A percentile compares a stretch with the other conserved stretches of the same genome.
These are phyloP conservation scores for Ornithorhynchus anatinus DNA, from an alignment of 2,113 vertebrate genomes.

Conservation along the genomic window DNA sequence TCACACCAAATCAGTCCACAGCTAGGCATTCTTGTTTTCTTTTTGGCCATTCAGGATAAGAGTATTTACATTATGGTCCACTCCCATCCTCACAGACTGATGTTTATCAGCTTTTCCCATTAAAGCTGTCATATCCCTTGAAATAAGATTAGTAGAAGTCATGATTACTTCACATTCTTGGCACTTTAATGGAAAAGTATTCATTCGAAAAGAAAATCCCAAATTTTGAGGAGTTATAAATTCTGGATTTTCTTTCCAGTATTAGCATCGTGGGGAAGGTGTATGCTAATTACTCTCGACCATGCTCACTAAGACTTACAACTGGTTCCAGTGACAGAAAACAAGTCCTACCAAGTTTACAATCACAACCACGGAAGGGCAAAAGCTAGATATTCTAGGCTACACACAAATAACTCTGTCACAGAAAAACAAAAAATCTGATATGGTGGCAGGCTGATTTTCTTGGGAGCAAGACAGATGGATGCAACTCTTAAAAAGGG, in stretches of 20 bases:
- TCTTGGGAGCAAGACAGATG: neutral
- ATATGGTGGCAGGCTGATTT: neutral
- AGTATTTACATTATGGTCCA: conserved; percentile 68
- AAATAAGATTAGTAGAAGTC: conserved; percentile 73
- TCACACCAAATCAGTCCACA: conserved; percentile 38
- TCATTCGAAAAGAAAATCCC: conserved; percentile 58
- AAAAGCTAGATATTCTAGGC: no score
- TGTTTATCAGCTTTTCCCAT: conserved; percentile 75
- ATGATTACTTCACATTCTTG: conserved; percentile 71
- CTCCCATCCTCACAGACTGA: conserved; percentile 72
- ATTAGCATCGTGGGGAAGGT: neutral
- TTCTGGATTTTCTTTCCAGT: conserved; percentile 26
- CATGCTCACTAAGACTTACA: no score
- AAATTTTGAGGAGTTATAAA: conserved; percentile 45
- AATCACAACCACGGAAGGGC: no score
- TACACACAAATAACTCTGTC: no score
- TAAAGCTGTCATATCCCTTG: conserved; percentile 70
- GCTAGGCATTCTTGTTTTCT: conserved; percentile 53
- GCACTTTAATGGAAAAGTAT: conserved; percentile 68
- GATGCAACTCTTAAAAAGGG: neutral
- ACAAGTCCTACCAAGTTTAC: no score
- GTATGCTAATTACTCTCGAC: neutral
- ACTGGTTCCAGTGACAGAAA: no score
- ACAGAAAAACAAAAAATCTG: neutral
- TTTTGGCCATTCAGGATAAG: conserved; percentile 57